Base-by-base conservation (phyloP, 2,113 vertebrate species). In the Lepus europaeus region DNA sequence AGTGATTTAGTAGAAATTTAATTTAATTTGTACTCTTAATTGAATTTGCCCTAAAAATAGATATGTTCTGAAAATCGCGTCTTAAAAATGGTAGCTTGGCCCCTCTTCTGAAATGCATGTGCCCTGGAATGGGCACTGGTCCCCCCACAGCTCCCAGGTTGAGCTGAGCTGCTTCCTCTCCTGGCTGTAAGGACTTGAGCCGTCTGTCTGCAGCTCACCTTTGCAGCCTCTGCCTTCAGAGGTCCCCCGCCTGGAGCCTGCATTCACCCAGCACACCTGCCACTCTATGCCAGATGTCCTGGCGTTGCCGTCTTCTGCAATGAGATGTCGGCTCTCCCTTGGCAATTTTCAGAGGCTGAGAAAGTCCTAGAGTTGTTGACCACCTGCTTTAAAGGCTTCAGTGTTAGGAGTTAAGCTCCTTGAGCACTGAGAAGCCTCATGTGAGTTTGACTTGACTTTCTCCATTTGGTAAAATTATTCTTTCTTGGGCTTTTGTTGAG, bases 11-110 rank as follows among this genome's bases (percentile, higher is more conserved):
- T 64, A 94, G 78, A 81, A 53, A n/a, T 69, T 84, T 51, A 74
- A 31, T 86, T 49, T 59, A 59, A 59, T 80, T 90, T 63, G 91
- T 76, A 53, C 56, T n/a, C 14, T 20, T 83, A 80, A 45, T 89
- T 59, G 68, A 76, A 80, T 82, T 85, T 94, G 22, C 59, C 93
- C 39, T 61, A 31, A 51, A 85, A 91, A 66, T 59, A 95, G 27
- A 22, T 70, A 36, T 17, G 23, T 72, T 69, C 80, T 70, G 56
- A 93, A 89, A 45, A 77, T 78, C 33, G n/a, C 19, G 61, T 51
- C 66, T 90, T 87, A 27, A 39, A 85, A 73, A 70, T 25, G 22
- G 8, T n/a, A 36, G 0, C 27, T 29, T n/a, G 77, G 91, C 12
- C 9, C 51, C 36, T 80, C 25, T 85, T 77, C 79, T 69, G 56